Percentiles rank a stretch among this genome's conserved stretches.
Conservation (phyloP, 2,888 invertebrate species). For the Anorthoa munda region DNA sequence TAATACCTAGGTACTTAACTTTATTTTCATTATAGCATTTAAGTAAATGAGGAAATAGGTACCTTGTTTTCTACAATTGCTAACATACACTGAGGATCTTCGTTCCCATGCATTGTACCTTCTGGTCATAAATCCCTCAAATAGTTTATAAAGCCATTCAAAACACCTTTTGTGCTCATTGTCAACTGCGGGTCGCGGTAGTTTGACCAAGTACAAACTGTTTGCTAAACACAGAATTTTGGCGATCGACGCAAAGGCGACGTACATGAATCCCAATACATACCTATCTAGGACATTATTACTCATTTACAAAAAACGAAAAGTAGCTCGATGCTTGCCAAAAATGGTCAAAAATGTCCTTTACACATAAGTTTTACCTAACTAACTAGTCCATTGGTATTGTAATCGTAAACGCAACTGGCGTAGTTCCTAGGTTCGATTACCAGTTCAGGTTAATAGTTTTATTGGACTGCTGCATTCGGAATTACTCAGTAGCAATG, state of each 20-base stretch:
- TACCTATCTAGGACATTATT: neutral
- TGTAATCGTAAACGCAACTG: too few species aligned
- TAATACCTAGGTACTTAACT: too few species aligned
- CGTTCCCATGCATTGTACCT: constrained; percentile 6
- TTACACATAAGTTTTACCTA: neutral
- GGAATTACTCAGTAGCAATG: too few species aligned
- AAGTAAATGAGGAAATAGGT: neutral
- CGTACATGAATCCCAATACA: constrained; percentile 1
- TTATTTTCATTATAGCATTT: neutral
- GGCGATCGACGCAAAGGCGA: constrained; percentile 3
- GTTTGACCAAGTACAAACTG: constrained; percentile 15
- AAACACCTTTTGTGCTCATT: constrained; percentile 47
- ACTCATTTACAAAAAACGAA: constrained; percentile 29
- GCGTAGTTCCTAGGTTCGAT: too few species aligned
- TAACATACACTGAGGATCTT: constrained; percentile 7
- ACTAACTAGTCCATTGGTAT: too few species aligned
- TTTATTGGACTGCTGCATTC: too few species aligned
- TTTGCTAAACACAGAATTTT: constrained; percentile 44
- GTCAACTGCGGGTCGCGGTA: constrained; percentile 22
- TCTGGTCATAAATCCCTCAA: constrained; percentile 18
- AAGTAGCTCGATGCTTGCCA: constrained; percentile 9
- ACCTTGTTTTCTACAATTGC: neutral
- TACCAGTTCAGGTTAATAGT: too few species aligned
- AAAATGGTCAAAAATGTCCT: constrained; percentile 20
- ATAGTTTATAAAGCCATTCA: constrained; percentile 45